These are phyloP conservation scores for Mechanitis mazaeus DNA, from an alignment of 2,888 invertebrate species.

Conservation along the genomic window DNA sequence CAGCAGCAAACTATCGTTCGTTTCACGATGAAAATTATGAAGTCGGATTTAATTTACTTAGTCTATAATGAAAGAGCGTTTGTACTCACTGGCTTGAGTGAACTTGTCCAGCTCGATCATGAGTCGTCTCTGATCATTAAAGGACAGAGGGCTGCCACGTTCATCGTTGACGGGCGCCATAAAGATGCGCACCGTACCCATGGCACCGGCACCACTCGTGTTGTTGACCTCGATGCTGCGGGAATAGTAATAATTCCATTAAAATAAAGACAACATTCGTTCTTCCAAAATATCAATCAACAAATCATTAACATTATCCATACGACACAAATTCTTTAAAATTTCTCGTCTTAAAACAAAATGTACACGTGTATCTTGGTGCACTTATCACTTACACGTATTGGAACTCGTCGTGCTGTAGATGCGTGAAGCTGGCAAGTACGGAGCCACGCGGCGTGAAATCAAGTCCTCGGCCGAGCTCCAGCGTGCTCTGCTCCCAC, in stretches of 20 bases:
- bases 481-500: constrained; percentile 86
- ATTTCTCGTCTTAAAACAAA: no score
- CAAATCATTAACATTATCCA: not conserved
- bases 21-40: no score
- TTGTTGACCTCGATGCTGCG: constrained; percentile 77
- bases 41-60: constrained; percentile 58
- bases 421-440: constrained; percentile 82
- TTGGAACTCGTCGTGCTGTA: constrained; percentile 81
- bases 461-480: constrained; percentile 87
- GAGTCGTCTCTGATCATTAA: constrained; percentile 78
- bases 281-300: not conserved
- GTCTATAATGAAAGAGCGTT: not conserved
- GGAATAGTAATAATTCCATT: not conserved
- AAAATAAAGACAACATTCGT: not conserved
- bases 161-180: constrained; percentile 81
- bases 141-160: constrained; percentile 72
- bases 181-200: constrained; percentile 83
- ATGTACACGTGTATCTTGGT: no score
- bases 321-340: no score
- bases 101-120: constrained; percentile 87
- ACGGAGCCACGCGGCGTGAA: constrained; percentile 86
- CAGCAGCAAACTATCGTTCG: no score
- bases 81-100: constrained; percentile 74
- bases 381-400: constrained; percentile 63
- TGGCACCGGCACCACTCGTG: constrained; percentile 54